Percentiles rank a stretch among this genome's conserved stretches.
phyloP scores from a whole-genome alignment of 1,140 invertebrate genomes.

The Heliconius himera region DNA sequence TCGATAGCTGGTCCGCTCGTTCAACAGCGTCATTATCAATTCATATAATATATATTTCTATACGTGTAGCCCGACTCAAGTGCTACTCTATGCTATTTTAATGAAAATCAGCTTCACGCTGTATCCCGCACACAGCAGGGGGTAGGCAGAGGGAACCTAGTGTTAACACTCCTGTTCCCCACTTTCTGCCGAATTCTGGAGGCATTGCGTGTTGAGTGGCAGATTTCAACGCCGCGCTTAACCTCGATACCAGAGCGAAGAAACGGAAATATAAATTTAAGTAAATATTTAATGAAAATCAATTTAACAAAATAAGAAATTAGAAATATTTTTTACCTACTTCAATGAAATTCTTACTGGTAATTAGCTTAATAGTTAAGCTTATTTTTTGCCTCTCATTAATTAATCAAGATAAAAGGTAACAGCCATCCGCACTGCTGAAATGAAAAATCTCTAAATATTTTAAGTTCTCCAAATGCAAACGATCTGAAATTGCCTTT shows the following conservation, averaged over 20 bases:
- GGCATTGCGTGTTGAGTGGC: too few relatives aligned
- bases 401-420: not conserved
- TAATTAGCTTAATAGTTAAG: not conserved
- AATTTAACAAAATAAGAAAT: not conserved
- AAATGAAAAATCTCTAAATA: not conserved
- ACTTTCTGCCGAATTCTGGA: too few relatives aligned
- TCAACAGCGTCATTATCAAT: not conserved
- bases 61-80: not conserved
- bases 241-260: too few relatives aligned
- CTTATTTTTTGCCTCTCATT: not conserved
- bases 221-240: too few relatives aligned
- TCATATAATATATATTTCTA: not conserved
- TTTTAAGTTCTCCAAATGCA: not conserved
- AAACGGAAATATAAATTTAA: too few relatives aligned
- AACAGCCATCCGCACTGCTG: not conserved
- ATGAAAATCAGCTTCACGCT: too few relatives aligned
- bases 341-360: not conserved
- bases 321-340: not conserved
- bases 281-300: not conserved
- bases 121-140: too few relatives aligned
- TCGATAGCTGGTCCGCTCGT: not conserved
- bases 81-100: not conserved
- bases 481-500: constrained; percentile 13
- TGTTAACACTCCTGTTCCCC: too few relatives aligned
- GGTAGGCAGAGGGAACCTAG: too few relatives aligned